Evolutionary conservation across 2,888 invertebrate species (phyloP), one percentile per base, ranked within the genome.

Genomic region (Cylindroiulus punctatus): DNA sequence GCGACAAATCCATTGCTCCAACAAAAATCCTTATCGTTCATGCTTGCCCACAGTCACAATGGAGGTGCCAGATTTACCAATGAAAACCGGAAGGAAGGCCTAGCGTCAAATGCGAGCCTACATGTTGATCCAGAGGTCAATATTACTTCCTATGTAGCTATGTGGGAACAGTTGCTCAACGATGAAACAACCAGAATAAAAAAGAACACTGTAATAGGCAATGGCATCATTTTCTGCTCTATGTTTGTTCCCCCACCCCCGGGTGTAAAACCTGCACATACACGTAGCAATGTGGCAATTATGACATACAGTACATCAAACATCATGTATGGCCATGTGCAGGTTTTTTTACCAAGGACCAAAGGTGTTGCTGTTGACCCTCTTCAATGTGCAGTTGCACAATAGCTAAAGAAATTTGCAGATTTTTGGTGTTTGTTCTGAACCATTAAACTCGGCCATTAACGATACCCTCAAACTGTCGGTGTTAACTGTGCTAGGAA

Each of bases 81-180:
- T 76, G 76, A 76, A 76, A 76, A 76, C 76, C 26, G 76, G 76
- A 76, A 76, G 76, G 76, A 76, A 76, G 76, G 76, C 10, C 76
- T 30, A 76, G 76, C 76, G 76, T 76, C 76, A 76, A 76, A 76
- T 76, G 76, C 26, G 65, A n/a, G n/a, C 36, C 26, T 26, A 30
- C 76, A 76, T 76, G 76, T 76, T 76, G 76, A 76, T 76, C 76
- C 76, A 76, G 30, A 76, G 76, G 76, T 76, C 76, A 30, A 30
- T 76, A 30, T 30, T 76, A 76, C 76, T 76, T 30, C 65, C 65
- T 30, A 30, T 17, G 76, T 30, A 76, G 76, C 30, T 76, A n/a
- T 10, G 26, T 26, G 65, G 10, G 22, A n/a, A 65, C 26, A 22
- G 57, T 57, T 57, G 57, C 19, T 57, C 57, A 22, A 76, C 0